These are phyloP conservation scores for Cololabis saira DNA, from an alignment of 2,113 vertebrate species.

Conservation along the genomic window DNA sequence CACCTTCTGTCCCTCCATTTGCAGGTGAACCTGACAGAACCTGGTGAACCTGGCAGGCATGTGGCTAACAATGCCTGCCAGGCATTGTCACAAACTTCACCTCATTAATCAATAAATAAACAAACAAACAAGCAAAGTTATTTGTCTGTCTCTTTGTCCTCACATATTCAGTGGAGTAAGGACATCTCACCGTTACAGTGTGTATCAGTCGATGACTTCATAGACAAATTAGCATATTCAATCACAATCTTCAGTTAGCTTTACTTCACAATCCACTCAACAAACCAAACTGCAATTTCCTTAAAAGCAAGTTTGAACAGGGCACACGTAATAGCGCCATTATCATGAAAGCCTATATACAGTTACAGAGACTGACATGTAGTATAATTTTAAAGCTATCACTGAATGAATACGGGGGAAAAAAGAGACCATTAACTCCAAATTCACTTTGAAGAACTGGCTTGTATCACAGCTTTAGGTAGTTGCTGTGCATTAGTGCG, in stretches of 20 bases:
- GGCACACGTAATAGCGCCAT: no score
- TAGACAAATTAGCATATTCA: background rate
- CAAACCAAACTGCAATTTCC: background rate
- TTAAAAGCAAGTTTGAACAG: background rate
- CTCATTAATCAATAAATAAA: no score
- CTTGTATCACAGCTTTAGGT: background rate
- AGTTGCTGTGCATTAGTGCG: background rate
- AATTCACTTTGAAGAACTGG: background rate
- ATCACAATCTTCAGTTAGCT: background rate
- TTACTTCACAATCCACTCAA: background rate
- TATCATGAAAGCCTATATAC: background rate
- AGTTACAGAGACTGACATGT: background rate
- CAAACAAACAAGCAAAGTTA: no score
- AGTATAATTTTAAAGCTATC: background rate
- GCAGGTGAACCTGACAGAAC: no score
- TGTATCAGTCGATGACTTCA: background rate
- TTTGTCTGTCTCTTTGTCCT: no score
- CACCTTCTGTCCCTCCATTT: no score
- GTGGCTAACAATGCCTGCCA: no score
- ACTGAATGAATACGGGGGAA: background rate
- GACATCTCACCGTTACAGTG: no score
- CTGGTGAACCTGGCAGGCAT: no score
- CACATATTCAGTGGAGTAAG: no score
- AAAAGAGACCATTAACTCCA: background rate
- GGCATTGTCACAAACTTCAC: no score